Evolutionary conservation across 2,888 invertebrate species (phyloP).

Genomic region (Altica lythri): DNA sequence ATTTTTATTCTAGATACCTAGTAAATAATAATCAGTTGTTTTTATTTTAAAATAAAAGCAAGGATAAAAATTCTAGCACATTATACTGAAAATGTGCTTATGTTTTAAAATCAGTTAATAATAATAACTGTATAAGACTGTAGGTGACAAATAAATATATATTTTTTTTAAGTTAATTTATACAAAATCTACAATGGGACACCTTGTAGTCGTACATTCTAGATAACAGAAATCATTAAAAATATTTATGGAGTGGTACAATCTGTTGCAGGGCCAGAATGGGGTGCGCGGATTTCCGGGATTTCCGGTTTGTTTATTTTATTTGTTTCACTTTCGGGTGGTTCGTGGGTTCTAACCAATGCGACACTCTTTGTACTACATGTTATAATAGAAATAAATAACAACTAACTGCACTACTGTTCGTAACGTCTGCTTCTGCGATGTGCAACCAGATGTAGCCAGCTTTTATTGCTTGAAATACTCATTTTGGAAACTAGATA

Average conservation of each 20-base stretch:
- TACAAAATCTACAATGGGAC: no score
- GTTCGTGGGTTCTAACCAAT: conserved; percentile 24
- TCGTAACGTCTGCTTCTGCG: neutral
- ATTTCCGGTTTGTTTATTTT: conserved; percentile 62
- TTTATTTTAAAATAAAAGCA: no score
- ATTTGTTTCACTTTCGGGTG: conserved; percentile 41
- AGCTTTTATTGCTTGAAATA: neutral
- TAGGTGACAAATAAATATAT: no score
- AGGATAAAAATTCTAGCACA: no score
- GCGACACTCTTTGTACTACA: neutral
- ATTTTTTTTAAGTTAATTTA: no score
- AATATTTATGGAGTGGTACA: conserved; percentile 31
- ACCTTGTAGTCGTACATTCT: no score
- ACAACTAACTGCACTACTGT: neutral
- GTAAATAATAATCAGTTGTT: no score
- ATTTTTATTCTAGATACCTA: no score
- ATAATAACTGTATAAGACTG: no score
- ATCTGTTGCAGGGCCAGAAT: conserved; percentile 62
- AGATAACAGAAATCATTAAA: conserved; percentile 5
- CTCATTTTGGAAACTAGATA: no score
- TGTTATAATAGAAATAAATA: neutral
- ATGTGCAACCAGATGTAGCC: conserved; percentile 11
- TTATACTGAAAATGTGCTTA: no score
- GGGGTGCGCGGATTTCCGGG: conserved; percentile 64
- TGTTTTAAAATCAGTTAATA: no score